Conservation (phyloP, 92 coral and sea anemone species). For the Zoanthus sansibaricus region DNA sequence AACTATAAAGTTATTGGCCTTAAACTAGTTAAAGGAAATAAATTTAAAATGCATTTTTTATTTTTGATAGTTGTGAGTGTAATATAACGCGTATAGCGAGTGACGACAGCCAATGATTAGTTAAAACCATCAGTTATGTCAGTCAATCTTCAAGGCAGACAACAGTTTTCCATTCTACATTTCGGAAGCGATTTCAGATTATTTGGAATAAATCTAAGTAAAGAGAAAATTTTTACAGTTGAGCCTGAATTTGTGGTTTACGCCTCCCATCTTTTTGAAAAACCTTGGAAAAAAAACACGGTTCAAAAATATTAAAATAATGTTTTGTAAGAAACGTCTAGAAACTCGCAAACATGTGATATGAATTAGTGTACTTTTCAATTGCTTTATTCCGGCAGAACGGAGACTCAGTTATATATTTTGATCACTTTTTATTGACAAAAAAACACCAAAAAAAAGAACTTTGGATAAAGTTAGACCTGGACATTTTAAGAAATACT, state of each 20-base stretch:
- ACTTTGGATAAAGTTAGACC: background rate
- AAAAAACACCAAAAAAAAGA: background rate
- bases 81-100: background rate
- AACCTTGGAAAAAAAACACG: background rate
- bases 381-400: background rate
- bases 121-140: background rate
- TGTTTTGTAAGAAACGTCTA: background rate
- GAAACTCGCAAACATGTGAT: background rate
- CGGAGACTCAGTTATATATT: background rate
- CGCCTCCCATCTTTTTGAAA: background rate
- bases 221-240: too few relatives aligned
- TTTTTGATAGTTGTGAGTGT: background rate
- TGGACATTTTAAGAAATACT: too few relatives aligned
- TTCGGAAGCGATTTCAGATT: background rate
- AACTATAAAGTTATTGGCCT: background rate
- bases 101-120: conserved; percentile 29
- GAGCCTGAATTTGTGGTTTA: background rate
- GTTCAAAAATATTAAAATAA: too few relatives aligned
- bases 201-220: background rate
- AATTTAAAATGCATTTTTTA: background rate
- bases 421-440: background rate
- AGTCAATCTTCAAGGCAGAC: background rate
- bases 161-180: background rate
- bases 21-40: background rate
- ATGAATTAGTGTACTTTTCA: background rate